Base-by-base conservation (phyloP, 2,113 vertebrate species). In the Himantopus leucocephalus region DNA sequence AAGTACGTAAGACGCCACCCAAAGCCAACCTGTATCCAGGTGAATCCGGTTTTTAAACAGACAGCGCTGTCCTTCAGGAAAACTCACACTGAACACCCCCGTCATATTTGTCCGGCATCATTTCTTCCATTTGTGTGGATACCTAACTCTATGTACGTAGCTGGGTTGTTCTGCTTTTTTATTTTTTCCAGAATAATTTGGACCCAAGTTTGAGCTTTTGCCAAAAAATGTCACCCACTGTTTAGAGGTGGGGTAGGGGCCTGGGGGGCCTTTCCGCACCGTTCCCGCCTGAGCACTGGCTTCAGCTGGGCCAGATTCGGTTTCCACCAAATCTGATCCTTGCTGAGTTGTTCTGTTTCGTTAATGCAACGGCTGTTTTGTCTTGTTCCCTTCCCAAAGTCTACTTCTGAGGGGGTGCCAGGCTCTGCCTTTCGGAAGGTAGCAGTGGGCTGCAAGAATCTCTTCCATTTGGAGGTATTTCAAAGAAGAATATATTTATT, bases 151-250 rank as follows among this genome's bases (percentile, higher is more conserved):
- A 2, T 35, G 5, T 62, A 39, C 1, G 1, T 67, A 48, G 37
- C 10, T 29, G 16, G 22, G 48, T 11, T 30, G 48, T 22, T 30
- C 16, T 7, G 1, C 18, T 45, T 17, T 18, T 45, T 45, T 13
- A 64, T 71, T n/a, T 76, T 67, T 85, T 56, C 18, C 30, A 45
- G 26, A 71, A 39, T 16, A 4, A 29, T 87, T 93, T 82, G 53
- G 23, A 55, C 78, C 22, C 10, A 29, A 29, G 32, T 39, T 83
- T 58, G 35, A 84, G 23, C 32, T 76, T 84, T 70, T 75, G 30
- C n/a, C 17, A 32, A 30, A 75, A 55, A 37, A 1, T 1, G 0
- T 55, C 34, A 18, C 30, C 19, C 22, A 3, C 35, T 34, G 1
- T 37, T 56, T 35, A 37, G n/a, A 62, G 32, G 37, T 22, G 24